Percentiles rank a stretch among this genome's conserved stretches.
Evolutionary conservation across 2,797 vertebrate genomes (phyloP).

Genomic region (Podarcis lilfordi): DNA sequence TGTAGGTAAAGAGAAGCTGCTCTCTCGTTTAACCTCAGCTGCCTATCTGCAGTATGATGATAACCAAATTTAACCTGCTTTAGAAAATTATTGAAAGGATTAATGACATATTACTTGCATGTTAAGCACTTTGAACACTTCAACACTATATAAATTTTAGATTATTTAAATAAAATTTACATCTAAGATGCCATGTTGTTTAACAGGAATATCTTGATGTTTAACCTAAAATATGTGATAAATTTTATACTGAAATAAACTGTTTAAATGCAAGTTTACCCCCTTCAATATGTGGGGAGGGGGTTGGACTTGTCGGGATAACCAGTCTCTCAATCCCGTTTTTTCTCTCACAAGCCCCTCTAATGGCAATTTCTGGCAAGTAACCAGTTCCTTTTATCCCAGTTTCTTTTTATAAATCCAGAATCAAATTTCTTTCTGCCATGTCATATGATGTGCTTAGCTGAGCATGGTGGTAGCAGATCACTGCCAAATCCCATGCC

Average conservation of each 20-base stretch:
- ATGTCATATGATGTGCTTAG: constrained; percentile 65
- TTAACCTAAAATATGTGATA: neutral
- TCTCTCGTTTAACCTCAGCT: neutral
- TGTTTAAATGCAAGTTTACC: neutral
- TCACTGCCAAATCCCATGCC: constrained; percentile 49
- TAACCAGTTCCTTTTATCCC: constrained; percentile 71
- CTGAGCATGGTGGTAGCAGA: constrained; percentile 42
- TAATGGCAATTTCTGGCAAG: constrained; percentile 69
- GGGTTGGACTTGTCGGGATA: constrained; percentile 32
- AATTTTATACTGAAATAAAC: neutral
- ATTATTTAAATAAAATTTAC: neutral
- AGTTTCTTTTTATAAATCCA: constrained; percentile 76
- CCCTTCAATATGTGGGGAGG: constrained; percentile 25
- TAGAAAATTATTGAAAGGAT: neutral
- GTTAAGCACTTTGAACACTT: neutral
- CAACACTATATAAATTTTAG: neutral
- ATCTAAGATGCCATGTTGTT: neutral
- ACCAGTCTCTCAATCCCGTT: constrained; percentile 62
- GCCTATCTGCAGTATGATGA: neutral
- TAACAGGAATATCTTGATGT: neutral
- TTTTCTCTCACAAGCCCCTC: constrained; percentile 68
- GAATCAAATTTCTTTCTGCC: constrained; percentile 75
- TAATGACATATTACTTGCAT: neutral
- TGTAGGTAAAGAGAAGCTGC: neutral
- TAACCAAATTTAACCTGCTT: neutral